Conservation (phyloP, 1,140 invertebrate species). For the Solenopsis invicta region DNA sequence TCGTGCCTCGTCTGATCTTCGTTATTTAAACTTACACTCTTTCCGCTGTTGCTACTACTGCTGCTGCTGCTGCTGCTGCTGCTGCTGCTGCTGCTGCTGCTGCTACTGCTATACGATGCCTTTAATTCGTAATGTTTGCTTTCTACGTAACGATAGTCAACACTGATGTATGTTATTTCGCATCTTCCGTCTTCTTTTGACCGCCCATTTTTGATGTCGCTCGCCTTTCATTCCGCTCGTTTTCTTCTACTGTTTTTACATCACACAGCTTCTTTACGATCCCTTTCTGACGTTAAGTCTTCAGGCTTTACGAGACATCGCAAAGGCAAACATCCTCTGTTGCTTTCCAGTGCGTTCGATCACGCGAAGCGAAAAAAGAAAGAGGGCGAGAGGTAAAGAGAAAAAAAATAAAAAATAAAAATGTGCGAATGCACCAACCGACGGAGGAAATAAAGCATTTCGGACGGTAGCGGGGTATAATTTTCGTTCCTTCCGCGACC, state of each 20-base stretch:
- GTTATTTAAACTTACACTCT: slow-evolving; percentile 46
- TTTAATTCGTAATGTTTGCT: slow-evolving; percentile 18
- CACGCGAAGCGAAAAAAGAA: slow-evolving; percentile 19
- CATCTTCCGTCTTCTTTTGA: background rate
- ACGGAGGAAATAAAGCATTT: slow-evolving; percentile 74
- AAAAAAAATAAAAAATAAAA: background rate
- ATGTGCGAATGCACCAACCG: slow-evolving; percentile 57
- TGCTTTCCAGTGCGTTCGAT: background rate
- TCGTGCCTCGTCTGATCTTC: background rate
- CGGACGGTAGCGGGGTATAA: slow-evolving; percentile 69
- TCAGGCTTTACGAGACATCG: slow-evolving; percentile 58
- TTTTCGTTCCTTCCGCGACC: slow-evolving; percentile 78
- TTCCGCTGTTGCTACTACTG: background rate
- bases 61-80: background rate
- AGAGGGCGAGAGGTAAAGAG: background rate
- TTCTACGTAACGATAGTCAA: slow-evolving; percentile 13
- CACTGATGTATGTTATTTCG: background rate
- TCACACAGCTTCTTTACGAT: slow-evolving; percentile 14
- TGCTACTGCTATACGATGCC: background rate
- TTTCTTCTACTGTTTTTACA: slow-evolving; percentile 26
- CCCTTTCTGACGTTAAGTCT: slow-evolving; percentile 40
- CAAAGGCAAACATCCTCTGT: slow-evolving; percentile 56
- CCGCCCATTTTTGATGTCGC: background rate
- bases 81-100: background rate
- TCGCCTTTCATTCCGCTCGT: slow-evolving; percentile 25